A percentile compares a stretch with the other conserved stretches of the same genome.
Conservation (phyloP, 2,797 vertebrate species). For the Periparus ater region DNA sequence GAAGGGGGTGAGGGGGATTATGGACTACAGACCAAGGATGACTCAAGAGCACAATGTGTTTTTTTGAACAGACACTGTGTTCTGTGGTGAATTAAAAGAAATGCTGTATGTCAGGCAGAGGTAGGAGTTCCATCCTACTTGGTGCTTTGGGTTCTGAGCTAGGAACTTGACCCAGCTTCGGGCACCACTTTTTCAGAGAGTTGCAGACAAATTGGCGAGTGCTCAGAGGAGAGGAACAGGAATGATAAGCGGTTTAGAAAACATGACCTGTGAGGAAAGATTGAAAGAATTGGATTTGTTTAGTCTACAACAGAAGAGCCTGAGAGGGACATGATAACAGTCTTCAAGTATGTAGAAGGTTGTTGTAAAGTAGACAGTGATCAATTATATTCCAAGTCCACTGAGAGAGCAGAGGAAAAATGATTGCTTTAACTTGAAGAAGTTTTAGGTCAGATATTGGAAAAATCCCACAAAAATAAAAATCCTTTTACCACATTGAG, state of each 20-base stretch:
- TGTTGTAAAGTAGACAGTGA: slow-evolving; percentile 51
- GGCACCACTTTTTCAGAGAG: slow-evolving; percentile 21
- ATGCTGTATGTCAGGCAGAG: neutral
- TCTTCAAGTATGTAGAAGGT: slow-evolving; percentile 66
- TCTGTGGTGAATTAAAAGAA: neutral
- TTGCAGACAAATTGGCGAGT: slow-evolving; percentile 43
- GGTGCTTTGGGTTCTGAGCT: neutral
- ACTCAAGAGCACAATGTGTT: neutral
- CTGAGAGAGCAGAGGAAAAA: slow-evolving; percentile 11
- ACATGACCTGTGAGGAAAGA: slow-evolving; percentile 73
- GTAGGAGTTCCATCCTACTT: neutral
- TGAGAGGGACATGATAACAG: slow-evolving; percentile 67
- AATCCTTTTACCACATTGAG: neutral
- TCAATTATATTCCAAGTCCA: slow-evolving; percentile 46
- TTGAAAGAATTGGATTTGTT: slow-evolving; percentile 72
- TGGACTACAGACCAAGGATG: neutral
- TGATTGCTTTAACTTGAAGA: neutral
- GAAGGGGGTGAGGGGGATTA: neutral
- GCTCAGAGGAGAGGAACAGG: slow-evolving; percentile 58
- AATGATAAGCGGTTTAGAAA: slow-evolving; percentile 71
- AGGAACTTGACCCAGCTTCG: neutral
- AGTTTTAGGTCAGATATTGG: neutral
- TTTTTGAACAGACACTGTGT: neutral
- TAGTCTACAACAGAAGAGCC: slow-evolving; percentile 68
- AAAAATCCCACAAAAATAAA: neutral